phyloP scores from a whole-genome alignment of 2,113 vertebrate species.

The Ornithorhynchus anatinus region DNA sequence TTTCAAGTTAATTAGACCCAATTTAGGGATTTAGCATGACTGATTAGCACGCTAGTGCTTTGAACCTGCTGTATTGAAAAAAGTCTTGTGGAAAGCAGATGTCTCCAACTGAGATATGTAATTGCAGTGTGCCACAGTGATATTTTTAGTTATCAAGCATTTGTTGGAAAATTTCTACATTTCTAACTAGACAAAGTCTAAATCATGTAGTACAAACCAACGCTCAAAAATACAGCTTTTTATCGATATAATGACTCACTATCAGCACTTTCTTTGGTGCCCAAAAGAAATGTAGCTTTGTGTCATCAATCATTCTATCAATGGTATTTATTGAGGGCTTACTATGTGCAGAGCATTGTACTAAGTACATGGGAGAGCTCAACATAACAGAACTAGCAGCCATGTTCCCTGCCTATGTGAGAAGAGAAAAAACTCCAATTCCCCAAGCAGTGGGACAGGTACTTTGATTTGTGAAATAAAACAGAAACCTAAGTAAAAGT shows the following conservation, averaged over 20 bases:
- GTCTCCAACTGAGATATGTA: conserved; percentile 49
- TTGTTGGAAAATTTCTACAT: conserved; percentile 33
- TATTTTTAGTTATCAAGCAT: conserved; percentile 58
- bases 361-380: too few species aligned
- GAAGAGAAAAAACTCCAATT: background rate
- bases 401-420: too few species aligned
- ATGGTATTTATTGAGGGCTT: too few species aligned
- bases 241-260: background rate
- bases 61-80: conserved; percentile 26
- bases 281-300: background rate
- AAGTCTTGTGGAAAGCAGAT: conserved; percentile 36
- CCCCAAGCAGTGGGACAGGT: background rate
- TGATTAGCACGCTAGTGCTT: conserved; percentile 19
- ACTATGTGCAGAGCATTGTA: too few species aligned
- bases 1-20: conserved; percentile 44
- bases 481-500: background rate
- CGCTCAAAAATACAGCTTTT: background rate
- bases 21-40: conserved; percentile 18
- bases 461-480: conserved; percentile 7
- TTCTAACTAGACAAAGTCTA: background rate
- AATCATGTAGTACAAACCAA: background rate
- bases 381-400: too few species aligned
- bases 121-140: conserved; percentile 41
- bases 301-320: too few species aligned
- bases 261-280: background rate